These are phyloP conservation scores for Zhuqinia jingwanae DNA, from an alignment of 2,888 invertebrate species.

Conservation along the genomic window DNA sequence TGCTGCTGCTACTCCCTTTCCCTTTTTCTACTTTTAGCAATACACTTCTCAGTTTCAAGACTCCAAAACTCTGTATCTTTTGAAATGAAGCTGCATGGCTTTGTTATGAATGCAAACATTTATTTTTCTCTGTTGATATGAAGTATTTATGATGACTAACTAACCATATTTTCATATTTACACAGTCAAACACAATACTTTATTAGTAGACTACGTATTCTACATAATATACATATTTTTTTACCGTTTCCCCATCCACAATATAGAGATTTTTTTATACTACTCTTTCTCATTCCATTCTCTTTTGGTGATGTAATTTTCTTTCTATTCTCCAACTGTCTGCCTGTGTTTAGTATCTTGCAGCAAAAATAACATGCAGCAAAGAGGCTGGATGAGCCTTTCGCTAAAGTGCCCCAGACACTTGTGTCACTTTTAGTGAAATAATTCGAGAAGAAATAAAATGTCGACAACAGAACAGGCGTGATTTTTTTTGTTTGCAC, in stretches of 20 bases:
- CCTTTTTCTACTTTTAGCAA: background rate
- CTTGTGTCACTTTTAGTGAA: background rate
- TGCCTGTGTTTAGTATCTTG: background rate
- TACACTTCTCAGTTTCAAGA: background rate
- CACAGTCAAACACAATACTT: slow-evolving; percentile 15
- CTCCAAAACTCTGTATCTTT: too few species aligned
- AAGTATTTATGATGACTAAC: slow-evolving; percentile 58
- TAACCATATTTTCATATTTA: slow-evolving; percentile 32
- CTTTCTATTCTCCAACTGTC: background rate
- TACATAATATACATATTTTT: too few species aligned
- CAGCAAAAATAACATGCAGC: slow-evolving; percentile 1
- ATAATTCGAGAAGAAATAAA: background rate
- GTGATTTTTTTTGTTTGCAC: background rate
- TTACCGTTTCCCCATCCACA: background rate
- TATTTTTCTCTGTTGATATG: slow-evolving; percentile 38
- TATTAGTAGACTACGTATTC: slow-evolving; percentile 20
- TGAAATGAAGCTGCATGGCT: slow-evolving; percentile 31
- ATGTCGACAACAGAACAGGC: background rate
- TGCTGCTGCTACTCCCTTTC: background rate
- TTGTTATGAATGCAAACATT: slow-evolving; percentile 58
- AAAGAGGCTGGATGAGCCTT: slow-evolving; percentile 1
- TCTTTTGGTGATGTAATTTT: slow-evolving; percentile 22
- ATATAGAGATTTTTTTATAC: too few species aligned
- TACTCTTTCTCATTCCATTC: slow-evolving; percentile 20
- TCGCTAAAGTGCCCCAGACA: background rate